These are phyloP conservation scores for Orientallactaga sibirica DNA, from an alignment of 2,797 vertebrate genomes.

Conservation along the genomic window DNA sequence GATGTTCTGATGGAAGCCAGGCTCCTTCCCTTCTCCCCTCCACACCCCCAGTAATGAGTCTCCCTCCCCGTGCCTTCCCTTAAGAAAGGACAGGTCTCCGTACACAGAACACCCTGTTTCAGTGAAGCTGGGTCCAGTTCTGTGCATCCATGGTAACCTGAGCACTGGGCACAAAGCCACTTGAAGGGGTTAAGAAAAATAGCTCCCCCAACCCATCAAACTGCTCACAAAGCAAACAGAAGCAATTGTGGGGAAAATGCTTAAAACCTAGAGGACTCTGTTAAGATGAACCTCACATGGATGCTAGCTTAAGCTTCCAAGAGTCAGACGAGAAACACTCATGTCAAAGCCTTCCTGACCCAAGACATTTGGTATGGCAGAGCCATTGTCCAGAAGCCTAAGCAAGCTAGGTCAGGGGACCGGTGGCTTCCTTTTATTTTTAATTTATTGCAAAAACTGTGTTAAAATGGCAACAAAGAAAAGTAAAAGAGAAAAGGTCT, in stretches of 20 bases:
- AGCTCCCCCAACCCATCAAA: slow-evolving; percentile 72
- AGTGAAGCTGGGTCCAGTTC: neutral
- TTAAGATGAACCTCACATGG: slow-evolving; percentile 78
- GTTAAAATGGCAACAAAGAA: slow-evolving; percentile 67
- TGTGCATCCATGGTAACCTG: slow-evolving; percentile 48
- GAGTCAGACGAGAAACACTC: slow-evolving; percentile 69
- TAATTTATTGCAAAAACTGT: slow-evolving; percentile 62
- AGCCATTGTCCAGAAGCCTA: slow-evolving; percentile 48
- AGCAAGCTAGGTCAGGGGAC: slow-evolving; percentile 48
- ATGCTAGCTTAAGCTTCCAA: slow-evolving; percentile 79
- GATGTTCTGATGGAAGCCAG: neutral
- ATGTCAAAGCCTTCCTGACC: slow-evolving; percentile 57
- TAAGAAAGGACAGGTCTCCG: neutral
- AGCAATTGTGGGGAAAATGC: slow-evolving; percentile 75
- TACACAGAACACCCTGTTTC: neutral
- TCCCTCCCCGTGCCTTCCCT: neutral
- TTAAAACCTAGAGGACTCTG: slow-evolving; percentile 78
- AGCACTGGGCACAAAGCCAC: slow-evolving; percentile 70
- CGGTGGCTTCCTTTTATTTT: slow-evolving; percentile 61
- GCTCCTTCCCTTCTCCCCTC: neutral
- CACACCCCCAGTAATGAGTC: neutral
- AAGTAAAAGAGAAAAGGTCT: slow-evolving; percentile 53
- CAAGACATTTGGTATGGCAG: slow-evolving; percentile 10
- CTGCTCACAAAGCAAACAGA: slow-evolving; percentile 79
- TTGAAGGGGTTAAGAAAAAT: slow-evolving; percentile 73